Evolutionary conservation across 2,797 vertebrate genomes (phyloP), one percentile per base, ranked within the genome.

Genomic region (Halcyon smyrnensis): DNA sequence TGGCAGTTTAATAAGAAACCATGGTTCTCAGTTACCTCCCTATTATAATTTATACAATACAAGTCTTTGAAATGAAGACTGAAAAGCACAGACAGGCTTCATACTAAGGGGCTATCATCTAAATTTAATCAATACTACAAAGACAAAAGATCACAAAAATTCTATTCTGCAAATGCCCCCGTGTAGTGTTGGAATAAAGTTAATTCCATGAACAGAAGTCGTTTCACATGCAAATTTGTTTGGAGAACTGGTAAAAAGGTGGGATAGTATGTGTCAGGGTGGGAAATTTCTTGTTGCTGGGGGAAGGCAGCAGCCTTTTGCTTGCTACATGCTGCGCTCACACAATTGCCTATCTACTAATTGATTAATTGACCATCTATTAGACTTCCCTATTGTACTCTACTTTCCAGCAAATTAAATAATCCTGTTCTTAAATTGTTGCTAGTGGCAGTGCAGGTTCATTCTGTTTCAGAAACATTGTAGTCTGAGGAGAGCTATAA

Each of bases 11-110:
- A 67, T 64, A 94, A 75, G 75, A 90, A 96, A 76, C 57, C 10
- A 5, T 63, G 74, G 59, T 64, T 93, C 57, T 90, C 89, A 81
- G 76, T 74, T 88, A 92, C 43, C 37, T 56, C 63, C 54, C 93
- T 96, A 67, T 94, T 95, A 95, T 83, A 92, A 96, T 93, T 95
- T 93, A 77, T 82, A 93, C 77, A 93, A 95, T 90, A 32, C 37
- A 63, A 80, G 83, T 54, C 62, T 70, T 94, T 91, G 92, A 97
- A 81, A 65, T 2, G 8, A 50, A 43, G 65, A 46, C 28, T 63
- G 70, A 94, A 95, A 92, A 93, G 34, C 46, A n/a, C n/a, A 37
- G 63, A 27, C 62, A 71, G 6, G 2, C 24, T 93, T 83, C 75
- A 24, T 79, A 48, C 16, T 78, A 70, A 91, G 45, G 89, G 53